A percentile compares a stretch with the other conserved stretches of the same genome.
Conservation (phyloP, 2,113 vertebrate genomes). For the Varanus komodoensis region DNA sequence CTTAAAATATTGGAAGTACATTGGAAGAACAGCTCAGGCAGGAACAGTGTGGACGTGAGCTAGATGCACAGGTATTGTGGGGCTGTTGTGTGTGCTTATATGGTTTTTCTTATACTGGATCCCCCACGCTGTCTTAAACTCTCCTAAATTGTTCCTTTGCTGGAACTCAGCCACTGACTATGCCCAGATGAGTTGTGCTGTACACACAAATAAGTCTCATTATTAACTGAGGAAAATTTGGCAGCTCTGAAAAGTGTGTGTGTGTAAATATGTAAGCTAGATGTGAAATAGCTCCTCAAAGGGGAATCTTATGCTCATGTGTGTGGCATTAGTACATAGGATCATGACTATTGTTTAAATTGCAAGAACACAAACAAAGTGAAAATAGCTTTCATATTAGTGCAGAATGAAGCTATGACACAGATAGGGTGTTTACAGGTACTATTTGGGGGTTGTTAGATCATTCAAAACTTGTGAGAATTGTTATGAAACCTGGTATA, state of each 20-base stretch:
- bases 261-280: no score
- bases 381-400: neutral
- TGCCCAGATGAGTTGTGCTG: neutral
- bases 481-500: no score
- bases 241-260: neutral
- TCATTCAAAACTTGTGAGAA: no score
- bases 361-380: neutral
- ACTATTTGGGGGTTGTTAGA: no score
- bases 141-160: neutral
- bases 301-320: no score
- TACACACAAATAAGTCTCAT: neutral
- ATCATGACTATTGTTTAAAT: neutral
- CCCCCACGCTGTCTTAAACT: neutral
- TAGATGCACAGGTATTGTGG: neutral
- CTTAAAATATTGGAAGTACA: constrained; percentile 4
- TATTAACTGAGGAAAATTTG: neutral
- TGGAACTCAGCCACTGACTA: neutral
- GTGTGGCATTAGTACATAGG: neutral
- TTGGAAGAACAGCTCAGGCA: neutral
- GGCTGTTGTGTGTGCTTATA: neutral
- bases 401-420: neutral
- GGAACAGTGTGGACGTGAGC: neutral
- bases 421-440: no score
- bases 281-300: neutral
- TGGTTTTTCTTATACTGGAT: neutral